A percentile compares a stretch with the other conserved stretches of the same genome.
phyloP scores from a whole-genome alignment of 2,888 invertebrate genomes.

The Eugnorisma glareosa region DNA sequence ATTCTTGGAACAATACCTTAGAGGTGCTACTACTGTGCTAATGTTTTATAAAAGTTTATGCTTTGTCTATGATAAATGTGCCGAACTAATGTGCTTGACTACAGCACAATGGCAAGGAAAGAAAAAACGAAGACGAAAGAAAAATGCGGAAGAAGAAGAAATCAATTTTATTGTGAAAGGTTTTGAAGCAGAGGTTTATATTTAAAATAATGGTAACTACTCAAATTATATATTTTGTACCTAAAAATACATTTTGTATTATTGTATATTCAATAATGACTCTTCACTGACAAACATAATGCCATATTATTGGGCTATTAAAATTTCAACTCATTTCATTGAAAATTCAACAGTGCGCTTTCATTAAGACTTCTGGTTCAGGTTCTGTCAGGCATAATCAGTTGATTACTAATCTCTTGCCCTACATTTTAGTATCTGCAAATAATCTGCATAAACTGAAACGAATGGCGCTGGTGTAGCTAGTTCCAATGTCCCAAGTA shows the following conservation, averaged over 20 bases:
- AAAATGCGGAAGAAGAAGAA: conserved; percentile 73
- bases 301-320: background rate
- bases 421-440: too few species aligned
- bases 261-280: too few species aligned
- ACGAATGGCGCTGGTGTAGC: too few species aligned
- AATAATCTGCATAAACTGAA: too few species aligned
- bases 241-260: conserved; percentile 1
- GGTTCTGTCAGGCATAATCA: too few species aligned
- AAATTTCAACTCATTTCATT: background rate
- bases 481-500: too few species aligned
- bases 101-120: conserved; percentile 74
- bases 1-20: conserved; percentile 89
- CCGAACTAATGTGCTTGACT: conserved; percentile 76
- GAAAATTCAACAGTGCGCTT: background rate
- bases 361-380: too few species aligned
- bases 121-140: conserved; percentile 76
- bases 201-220: conserved; percentile 58
- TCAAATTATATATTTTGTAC: conserved; percentile 21
- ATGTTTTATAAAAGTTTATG: conserved; percentile 82
- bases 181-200: conserved; percentile 85
- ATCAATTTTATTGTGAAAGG: conserved; percentile 82
- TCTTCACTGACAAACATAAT: too few species aligned
- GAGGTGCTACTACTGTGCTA: conserved; percentile 80
- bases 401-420: too few species aligned
- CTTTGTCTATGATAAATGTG: conserved; percentile 73